Base-by-base conservation (phyloP, 1,140 invertebrate species). In the Bradynema listronoti region DNA sequence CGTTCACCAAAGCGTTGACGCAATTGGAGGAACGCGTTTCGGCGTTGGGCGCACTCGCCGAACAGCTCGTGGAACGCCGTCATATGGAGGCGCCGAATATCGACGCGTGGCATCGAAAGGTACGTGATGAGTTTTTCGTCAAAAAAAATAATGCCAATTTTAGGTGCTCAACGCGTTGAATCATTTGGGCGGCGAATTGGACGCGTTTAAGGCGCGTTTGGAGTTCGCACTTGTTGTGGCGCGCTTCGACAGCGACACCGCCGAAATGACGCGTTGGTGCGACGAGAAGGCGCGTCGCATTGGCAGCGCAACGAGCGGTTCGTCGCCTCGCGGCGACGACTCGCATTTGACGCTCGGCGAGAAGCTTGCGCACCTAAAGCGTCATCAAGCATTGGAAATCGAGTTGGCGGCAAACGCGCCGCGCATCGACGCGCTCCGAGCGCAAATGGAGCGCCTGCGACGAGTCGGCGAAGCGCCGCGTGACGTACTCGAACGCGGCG, bases 361-460 rank as follows among this genome's bases (percentile, higher is more conserved):
- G 74, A 95, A 93, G 79, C 82, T 96, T 73, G 93, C 92, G 80
- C 90, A 91, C 75, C 81, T 72, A n/a, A 90, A 96, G 79, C 94
- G 94, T 78, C 91, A 96, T 79, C 92, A 96, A 81, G 90, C 91
- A 0, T 95, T 97, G 81, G 88, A 95, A 77, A 90, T 91, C 0
- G 92, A 97, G 80, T 82, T 97, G 34, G 82, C 86, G 0, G 90
- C 91, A 7, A 92, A 97, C 81, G 85, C 88, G 62, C 85, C 86
- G 9, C 83, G 88, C 56, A 88, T 98, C 39, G 84, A 87, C 47
- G 86, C 89, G 76, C 88, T 96, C 16, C 14, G 19, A 7, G 45
- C 27, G 11, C 58, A 66, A 16, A 14, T 65, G 30, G 47, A 65
- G 11, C 24, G 22, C 11, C 36, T 68, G 6, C 50, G 39, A 5